Evolutionary conservation across 2,113 vertebrate species (phyloP), one percentile per base, ranked within the genome.

Genomic region (Andinoacara biseriatus): DNA sequence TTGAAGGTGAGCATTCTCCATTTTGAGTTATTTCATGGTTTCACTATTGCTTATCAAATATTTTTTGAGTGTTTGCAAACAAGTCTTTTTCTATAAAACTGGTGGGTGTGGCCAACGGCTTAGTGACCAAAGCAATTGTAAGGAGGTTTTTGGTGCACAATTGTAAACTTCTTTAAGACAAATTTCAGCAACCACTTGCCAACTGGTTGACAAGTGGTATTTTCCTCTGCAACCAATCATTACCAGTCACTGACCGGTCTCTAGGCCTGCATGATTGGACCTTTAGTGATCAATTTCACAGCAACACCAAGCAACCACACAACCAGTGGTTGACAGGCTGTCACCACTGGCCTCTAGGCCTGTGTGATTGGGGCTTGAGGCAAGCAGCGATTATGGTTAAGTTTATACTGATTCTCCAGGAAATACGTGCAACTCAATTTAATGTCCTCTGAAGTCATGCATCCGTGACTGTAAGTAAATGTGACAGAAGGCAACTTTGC

Each of bases 401-500:
- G 0, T 26, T 46, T 72, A 26, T 46, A 72, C 46, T 54, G 10
- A 33, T 54, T 72, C 67, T n/a, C 26, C 26, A 72, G 26, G 18
- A 52, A 52, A 18, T 52, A 18, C 31, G 26, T 72, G 46, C 67
- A 72, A 14, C 26, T 33, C 67, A 54, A 10, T 52, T 46, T 31
- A 54, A 54, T 1, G 0, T 72, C 46, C 46, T 33, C 26, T 52
- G 26, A 72, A 72, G 67, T 72, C 67, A 72, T n/a, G 46, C 54
- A 52, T 72, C 31, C 26, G n/a, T 54, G 46, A 33, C 26, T 54
- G 67, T 54, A 17, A 54, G 26, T 72, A 79, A 65, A 56, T 17
- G 75, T 54, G 43, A 49, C 75, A 58, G 69, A n/a, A 81, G n/a
- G 58, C 74, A 22, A 76, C 90, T 84, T 78, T 22, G 83, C 86